Base-by-base conservation (phyloP, 1,140 invertebrate species). In the Zaprionus kolodkinae region DNA sequence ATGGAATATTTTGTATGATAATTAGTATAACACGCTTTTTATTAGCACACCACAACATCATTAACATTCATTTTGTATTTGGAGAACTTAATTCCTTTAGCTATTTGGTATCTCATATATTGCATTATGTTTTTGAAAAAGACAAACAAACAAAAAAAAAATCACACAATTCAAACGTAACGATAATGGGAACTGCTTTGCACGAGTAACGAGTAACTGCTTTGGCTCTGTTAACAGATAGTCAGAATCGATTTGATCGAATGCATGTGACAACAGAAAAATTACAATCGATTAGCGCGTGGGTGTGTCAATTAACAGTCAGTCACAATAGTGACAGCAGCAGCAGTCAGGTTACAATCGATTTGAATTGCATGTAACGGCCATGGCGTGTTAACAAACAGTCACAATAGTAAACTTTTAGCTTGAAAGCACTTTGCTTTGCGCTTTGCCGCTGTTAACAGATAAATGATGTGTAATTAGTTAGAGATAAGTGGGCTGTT, bases 1-100 rank as follows among this genome's bases (percentile, higher is more conserved):
- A 25, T 50, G 45, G 45, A 50, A 50, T 50, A 50, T 61, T 61
- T 36, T 38, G 36, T 59, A 45, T 61, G 40, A 45, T 61, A 61
- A 61, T 30, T 61, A 61, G 56, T 36, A 25, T 59, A 59, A 59
- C 36, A 25, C 36, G 36, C 56, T 21, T 17, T 36, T 40, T 43
- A 38, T 36, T 40, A 40, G 36, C 36, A 40, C 56, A 35, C 33
- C 33, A 35, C 33, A 35, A 38, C 11, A 40, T 57, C 15, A 35
- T 35, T 57, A 35, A 57, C 33, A 40, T 59, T 40, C 17, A 13
- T 59, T 59, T 35, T 21, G 17, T 13, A 59, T 13, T 40, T 57
- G 40, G 10, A 40, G 7, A 9, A 25, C 3, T 45, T 45, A 38
- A 57, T 38, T 21, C 15, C 17, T 17, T 38, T 36, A 12, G 56